These are phyloP conservation scores for Antheraea mylitta DNA, from an alignment of 1,140 invertebrate genomes.

Conservation along the genomic window DNA sequence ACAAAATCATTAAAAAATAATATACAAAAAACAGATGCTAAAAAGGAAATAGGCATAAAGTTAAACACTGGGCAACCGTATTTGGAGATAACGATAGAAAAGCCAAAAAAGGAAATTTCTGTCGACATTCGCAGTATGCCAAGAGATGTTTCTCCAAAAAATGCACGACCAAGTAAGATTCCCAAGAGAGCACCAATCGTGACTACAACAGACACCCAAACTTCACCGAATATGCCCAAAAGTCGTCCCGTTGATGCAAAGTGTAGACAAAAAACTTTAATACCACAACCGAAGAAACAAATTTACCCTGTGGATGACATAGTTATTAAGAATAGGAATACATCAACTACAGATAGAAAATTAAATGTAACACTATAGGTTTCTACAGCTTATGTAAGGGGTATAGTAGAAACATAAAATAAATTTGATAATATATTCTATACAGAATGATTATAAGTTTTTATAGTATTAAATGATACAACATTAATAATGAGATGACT, in stretches of 20 bases:
- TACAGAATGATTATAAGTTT: conserved; percentile 5
- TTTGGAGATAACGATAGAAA: conserved; percentile 42
- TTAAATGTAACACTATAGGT: conserved; percentile 37
- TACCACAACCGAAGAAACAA: conserved; percentile 26
- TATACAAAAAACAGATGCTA: not conserved
- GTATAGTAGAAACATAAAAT: not conserved
- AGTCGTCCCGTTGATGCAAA: not conserved
- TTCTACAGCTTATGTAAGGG: not conserved
- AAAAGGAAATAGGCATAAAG: conserved; percentile 15
- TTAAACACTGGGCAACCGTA: conserved; percentile 19
- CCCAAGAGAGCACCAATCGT: conserved; percentile 29
- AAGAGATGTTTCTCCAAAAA: conserved; percentile 13
- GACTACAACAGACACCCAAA: conserved; percentile 2
- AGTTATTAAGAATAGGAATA: conserved; percentile 23
- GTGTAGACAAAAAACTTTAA: conserved; percentile 18
- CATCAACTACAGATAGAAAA: conserved; percentile 21
- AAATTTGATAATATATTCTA: conserved; percentile 3
- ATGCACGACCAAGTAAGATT: conserved; percentile 44
- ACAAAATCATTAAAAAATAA: conserved; percentile 7
- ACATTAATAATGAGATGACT: no score
- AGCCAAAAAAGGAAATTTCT: conserved; percentile 33
- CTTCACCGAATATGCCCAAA: not conserved
- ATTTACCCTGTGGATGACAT: conserved; percentile 33
- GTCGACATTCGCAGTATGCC: conserved; percentile 25
- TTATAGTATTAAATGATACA: no score